Percentiles rank a stretch among this genome's conserved stretches.
phyloP scores from a whole-genome alignment of 2,888 invertebrate genomes.

The Plebejus argus region DNA sequence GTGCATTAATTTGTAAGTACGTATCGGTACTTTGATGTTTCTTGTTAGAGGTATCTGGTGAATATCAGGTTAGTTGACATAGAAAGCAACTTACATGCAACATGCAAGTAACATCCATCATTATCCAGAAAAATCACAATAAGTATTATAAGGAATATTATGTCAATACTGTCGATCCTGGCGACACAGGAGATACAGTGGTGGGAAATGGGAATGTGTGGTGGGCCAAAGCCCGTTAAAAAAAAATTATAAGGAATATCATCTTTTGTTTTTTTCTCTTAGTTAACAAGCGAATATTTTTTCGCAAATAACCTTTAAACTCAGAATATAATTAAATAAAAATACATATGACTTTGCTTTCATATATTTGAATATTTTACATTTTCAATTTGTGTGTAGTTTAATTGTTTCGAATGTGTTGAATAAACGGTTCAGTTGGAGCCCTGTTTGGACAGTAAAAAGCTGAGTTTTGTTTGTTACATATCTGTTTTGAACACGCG shows the following conservation, averaged over 20 bases:
- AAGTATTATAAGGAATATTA: neutral
- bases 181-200: no score
- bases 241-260: no score
- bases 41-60: slow-evolving; percentile 70
- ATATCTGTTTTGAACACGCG: neutral
- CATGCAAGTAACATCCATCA: neutral
- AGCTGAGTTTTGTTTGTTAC: neutral
- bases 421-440: slow-evolving; percentile 2
- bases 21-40: slow-evolving; percentile 75
- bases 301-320: neutral
- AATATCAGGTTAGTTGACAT: slow-evolving; percentile 63
- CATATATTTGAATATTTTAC: neutral
- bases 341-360: neutral
- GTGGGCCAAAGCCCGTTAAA: no score
- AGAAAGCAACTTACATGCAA: slow-evolving; percentile 39
- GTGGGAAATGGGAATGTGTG: no score
- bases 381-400: neutral
- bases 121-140: no score
- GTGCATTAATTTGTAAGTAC: slow-evolving; percentile 75
- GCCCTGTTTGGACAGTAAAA: slow-evolving; percentile 6
- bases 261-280: neutral
- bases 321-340: neutral
- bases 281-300: neutral
- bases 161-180: no score
- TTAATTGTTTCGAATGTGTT: slow-evolving; percentile 14